Percentiles rank a stretch among this genome's conserved stretches.
phyloP scores from a whole-genome alignment of 2,888 invertebrate species.

The Seira ritae region DNA sequence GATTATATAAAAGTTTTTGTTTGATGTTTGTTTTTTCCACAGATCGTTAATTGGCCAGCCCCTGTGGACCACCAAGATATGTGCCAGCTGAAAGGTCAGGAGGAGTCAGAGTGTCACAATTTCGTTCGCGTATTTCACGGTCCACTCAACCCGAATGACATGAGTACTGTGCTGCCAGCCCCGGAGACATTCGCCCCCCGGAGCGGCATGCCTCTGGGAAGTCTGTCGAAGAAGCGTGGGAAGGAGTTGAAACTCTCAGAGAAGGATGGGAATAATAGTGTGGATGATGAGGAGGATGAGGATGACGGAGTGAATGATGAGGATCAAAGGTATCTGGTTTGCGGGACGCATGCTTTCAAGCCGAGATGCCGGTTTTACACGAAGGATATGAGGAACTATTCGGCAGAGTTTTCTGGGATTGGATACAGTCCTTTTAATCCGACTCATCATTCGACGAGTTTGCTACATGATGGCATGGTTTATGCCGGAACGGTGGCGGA shows the following conservation, averaged over 20 bases:
- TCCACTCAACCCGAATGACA: slow-evolving; percentile 63
- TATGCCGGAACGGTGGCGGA: slow-evolving; percentile 94
- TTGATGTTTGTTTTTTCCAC: slow-evolving; percentile 46
- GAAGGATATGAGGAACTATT: slow-evolving; percentile 69
- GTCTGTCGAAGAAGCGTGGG: slow-evolving; percentile 50
- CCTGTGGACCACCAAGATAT: slow-evolving; percentile 65
- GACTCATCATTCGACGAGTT: slow-evolving; percentile 95
- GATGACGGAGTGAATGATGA: slow-evolving; percentile 75
- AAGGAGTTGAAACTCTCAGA: slow-evolving; percentile 46
- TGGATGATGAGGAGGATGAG: slow-evolving; percentile 28
- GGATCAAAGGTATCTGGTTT: slow-evolving; percentile 86
- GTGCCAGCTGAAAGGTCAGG: slow-evolving; percentile 74
- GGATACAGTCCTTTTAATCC: slow-evolving; percentile 96
- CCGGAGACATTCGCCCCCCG: slow-evolving; percentile 56
- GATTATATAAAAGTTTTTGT: no score
- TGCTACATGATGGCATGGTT: slow-evolving; percentile 88
- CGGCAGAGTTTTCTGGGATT: slow-evolving; percentile 85
- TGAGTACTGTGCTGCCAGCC: slow-evolving; percentile 50
- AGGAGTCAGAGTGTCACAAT: slow-evolving; percentile 89
- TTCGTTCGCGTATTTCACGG: slow-evolving; percentile 88
- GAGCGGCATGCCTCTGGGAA: slow-evolving; percentile 33
- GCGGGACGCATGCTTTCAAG: slow-evolving; percentile 96
- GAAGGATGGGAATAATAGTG: slow-evolving; percentile 52
- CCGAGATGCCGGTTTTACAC: slow-evolving; percentile 89
- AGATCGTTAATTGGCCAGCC: slow-evolving; percentile 75